These are phyloP conservation scores for Oligia strigilis DNA, from an alignment of 2,888 invertebrate species.

Conservation along the genomic window DNA sequence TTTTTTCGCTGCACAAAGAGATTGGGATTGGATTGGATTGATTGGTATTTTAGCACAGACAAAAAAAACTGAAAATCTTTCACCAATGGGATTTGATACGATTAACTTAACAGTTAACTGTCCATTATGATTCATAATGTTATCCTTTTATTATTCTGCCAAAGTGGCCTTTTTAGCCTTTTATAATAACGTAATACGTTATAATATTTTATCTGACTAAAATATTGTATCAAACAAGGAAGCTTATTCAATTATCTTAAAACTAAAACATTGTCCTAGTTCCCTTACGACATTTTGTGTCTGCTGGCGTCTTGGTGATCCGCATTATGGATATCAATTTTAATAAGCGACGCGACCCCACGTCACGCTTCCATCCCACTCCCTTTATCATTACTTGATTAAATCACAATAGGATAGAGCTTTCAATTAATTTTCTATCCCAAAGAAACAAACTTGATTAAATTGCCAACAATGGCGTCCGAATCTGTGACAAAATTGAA, in stretches of 20 bases:
- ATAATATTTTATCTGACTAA: neutral
- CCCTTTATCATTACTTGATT: conserved; percentile 56
- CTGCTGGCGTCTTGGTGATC: conserved; percentile 39
- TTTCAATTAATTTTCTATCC: conserved; percentile 58
- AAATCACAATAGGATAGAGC: conserved; percentile 57
- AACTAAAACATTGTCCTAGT: conserved; percentile 36
- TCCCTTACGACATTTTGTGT: conserved; percentile 48
- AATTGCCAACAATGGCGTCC: conserved; percentile 50
- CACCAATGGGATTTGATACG: too few relatives aligned
- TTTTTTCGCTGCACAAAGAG: too few relatives aligned
- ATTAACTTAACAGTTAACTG: too few relatives aligned
- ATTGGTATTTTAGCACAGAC: too few relatives aligned
- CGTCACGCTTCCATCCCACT: conserved; percentile 33
- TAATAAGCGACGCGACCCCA: conserved; percentile 54
- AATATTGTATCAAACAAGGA: conserved; percentile 16
- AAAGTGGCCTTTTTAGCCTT: too few relatives aligned
- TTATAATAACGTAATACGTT: neutral
- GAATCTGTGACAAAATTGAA: conserved; percentile 54
- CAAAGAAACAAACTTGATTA: conserved; percentile 52
- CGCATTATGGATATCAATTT: conserved; percentile 58
- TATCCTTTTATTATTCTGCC: too few relatives aligned
- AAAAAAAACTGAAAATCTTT: too few relatives aligned
- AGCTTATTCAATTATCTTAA: conserved; percentile 30
- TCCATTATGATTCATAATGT: too few relatives aligned
- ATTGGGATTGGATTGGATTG: too few relatives aligned